Percentiles rank a stretch among this genome's conserved stretches.
Evolutionary conservation across 2,797 vertebrate genomes (phyloP).

Genomic region (Anguilla marmorata): DNA sequence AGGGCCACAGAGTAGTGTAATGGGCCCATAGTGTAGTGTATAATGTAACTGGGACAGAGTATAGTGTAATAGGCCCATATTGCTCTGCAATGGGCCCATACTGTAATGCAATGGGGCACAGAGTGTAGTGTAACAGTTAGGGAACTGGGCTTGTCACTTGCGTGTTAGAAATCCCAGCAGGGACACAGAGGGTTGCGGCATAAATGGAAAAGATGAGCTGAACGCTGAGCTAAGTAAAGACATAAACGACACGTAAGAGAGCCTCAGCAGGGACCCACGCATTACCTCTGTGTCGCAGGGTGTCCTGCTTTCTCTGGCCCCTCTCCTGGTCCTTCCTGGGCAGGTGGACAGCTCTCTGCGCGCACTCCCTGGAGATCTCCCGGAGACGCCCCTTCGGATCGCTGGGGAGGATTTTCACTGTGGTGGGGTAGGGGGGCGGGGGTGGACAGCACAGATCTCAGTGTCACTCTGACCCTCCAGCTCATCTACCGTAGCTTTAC

Average conservation of each 20-base stretch:
- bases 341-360: constrained; percentile 74
- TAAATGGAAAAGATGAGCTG: not conserved
- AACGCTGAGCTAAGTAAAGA: not conserved
- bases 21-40: not conserved
- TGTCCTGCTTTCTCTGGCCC: constrained; percentile 67
- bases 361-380: constrained; percentile 85
- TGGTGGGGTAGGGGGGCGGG: constrained; percentile 41
- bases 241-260: not conserved
- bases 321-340: constrained; percentile 78
- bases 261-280: not conserved
- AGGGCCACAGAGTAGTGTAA: not conserved
- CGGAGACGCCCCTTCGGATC: constrained; percentile 79
- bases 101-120: not conserved
- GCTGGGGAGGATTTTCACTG: constrained; percentile 73
- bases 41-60: not conserved
- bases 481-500: not conserved
- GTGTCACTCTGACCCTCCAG: not conserved
- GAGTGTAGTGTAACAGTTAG: not conserved
- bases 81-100: not conserved
- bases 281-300: constrained; percentile 66
- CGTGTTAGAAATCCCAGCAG: not conserved
- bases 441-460: constrained; percentile 28
- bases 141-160: not conserved
- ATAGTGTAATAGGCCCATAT: not conserved
- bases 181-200: not conserved